Evolutionary conservation across 2,113 vertebrate genomes (phyloP), one percentile per base, ranked within the genome.

Genomic region (Porphyrio hochstetteri): DNA sequence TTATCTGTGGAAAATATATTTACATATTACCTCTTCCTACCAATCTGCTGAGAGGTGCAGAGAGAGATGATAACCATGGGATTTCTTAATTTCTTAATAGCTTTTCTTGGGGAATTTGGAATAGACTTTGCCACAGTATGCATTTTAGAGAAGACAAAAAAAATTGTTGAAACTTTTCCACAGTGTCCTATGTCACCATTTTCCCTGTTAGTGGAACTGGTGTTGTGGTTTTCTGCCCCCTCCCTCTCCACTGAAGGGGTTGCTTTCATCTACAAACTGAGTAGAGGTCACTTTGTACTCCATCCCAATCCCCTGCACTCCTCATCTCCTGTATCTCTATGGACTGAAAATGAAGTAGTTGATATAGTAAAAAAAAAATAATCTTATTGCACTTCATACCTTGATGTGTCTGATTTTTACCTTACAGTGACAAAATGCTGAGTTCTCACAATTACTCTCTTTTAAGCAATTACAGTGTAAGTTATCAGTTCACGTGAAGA

Each of bases 291-390:
- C 10, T 44, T 28, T 24, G 18, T 20, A 19, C 6, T 82, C 31
- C 65, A 7, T 5, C 6, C 28, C 13, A 11, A 8, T 3, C 3
- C 2, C 44, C 42, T 40, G 33, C 31, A 40, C 2, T 2, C 17
- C 5, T 11, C 27, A 15, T 52, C n/a, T 86, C 5, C 68, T 72
- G 0, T 56, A 44, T 52, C 15, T 72, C 33, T 61, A 27, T 18
- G 9, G 33, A 33, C 27, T 33, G 56, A 71, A 78, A 89, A 35
- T 20, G 35, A 42, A 10, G 15, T 2, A 44, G 31, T 21, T 38
- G 24, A 16, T 81, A n/a, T n/a, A n/a, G 28, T 79, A 68, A 86
- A 83, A 57, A 83, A 46, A 27, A 46, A 48, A 48, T 23, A 23
- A 21, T 55, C 16, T 57, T 76, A 23, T 4, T 78, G 35, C 29